Evolutionary conservation across 2,888 invertebrate species (phyloP).

Genomic region (Prenolepis imparis): DNA sequence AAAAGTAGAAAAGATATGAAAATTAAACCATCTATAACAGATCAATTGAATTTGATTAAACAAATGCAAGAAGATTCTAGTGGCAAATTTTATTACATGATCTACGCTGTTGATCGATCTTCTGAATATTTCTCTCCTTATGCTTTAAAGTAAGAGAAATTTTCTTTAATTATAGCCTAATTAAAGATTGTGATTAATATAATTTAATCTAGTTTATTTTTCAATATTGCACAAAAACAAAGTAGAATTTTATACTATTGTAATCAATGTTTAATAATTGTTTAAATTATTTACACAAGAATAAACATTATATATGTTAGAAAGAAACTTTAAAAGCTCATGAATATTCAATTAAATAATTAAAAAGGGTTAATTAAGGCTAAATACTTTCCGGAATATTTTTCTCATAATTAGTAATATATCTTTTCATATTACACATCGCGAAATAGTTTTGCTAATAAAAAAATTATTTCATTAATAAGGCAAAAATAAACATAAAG

Average conservation of each 20-base stretch:
- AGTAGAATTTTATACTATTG: background rate
- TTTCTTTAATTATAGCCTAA: background rate
- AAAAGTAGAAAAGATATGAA: background rate
- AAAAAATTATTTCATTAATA: no score
- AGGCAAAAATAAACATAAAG: no score
- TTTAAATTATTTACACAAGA: no score
- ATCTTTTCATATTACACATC: no score
- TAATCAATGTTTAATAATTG: no score
- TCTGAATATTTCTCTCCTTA: background rate
- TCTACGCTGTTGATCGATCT: background rate
- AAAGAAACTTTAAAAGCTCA: no score
- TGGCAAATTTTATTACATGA: background rate
- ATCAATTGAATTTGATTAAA: background rate
- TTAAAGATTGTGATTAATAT: background rate
- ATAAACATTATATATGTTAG: no score
- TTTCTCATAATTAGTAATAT: no score
- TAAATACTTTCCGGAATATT: no score
- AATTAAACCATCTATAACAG: background rate
- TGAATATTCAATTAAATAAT: no score
- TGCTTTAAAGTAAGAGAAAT: conserved; percentile 1
- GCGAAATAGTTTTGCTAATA: no score
- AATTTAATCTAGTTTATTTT: background rate
- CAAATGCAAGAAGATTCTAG: background rate
- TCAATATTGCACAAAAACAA: background rate
- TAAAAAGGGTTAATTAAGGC: no score